Conservation (phyloP, 53 echinoderm and acorn worm genomes). For the Henricia sp. region DNA sequence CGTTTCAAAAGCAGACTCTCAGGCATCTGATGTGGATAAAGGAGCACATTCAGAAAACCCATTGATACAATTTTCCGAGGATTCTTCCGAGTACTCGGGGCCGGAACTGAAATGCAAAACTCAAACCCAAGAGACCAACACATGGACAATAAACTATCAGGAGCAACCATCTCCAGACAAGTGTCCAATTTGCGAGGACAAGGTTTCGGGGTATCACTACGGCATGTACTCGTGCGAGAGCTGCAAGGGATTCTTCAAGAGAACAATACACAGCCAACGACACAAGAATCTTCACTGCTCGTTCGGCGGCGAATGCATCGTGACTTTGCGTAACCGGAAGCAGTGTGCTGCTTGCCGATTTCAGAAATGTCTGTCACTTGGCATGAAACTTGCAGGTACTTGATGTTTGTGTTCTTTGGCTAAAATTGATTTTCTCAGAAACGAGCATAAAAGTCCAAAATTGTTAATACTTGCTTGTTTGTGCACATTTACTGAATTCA, state of each 20-base stretch:
- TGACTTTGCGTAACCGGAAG: constrained; percentile 77
- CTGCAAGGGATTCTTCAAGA: constrained; percentile 95
- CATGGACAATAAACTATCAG: background rate
- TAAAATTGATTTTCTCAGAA: too few species aligned
- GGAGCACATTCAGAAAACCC: background rate
- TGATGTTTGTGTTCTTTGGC: too few species aligned
- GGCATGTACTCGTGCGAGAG: constrained; percentile 94
- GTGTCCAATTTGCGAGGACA: constrained; percentile 84
- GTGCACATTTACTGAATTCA: background rate
- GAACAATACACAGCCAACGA: constrained; percentile 87
- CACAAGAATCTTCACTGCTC: constrained; percentile 75
- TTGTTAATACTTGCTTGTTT: background rate
- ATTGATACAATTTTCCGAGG: background rate
- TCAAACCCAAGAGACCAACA: background rate
- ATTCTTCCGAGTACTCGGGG: background rate
- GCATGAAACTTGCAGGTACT: constrained; percentile 93
- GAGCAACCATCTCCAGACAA: constrained; percentile 63
- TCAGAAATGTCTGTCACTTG: constrained; percentile 77
- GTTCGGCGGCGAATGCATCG: constrained; percentile 56
- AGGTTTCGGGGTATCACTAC: constrained; percentile 91
- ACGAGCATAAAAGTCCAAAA: too few species aligned
- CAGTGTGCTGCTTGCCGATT: constrained; percentile 87
- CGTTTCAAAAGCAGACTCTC: background rate
- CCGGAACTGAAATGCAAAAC: background rate
- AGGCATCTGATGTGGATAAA: background rate